Evolutionary conservation across 1,140 invertebrate species (phyloP).

Genomic region (Eufriesea mexicana): DNA sequence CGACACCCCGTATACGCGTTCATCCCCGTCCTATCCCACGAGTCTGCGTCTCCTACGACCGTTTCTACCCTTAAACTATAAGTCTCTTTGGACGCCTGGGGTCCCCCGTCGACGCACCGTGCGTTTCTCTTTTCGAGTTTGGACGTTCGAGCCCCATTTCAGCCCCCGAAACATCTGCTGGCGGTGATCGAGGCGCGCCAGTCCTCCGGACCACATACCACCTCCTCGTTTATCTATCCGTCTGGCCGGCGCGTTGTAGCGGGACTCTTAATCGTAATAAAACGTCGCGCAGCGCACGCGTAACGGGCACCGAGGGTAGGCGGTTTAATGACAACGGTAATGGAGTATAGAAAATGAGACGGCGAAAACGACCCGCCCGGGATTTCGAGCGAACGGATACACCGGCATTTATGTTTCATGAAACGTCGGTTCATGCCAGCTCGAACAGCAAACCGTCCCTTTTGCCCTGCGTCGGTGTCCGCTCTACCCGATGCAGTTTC

Average conservation of each 20-base stretch:
- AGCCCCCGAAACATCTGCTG: slow-evolving; percentile 42
- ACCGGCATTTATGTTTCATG: slow-evolving; percentile 53
- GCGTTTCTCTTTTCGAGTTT: slow-evolving; percentile 46
- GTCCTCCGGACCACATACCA: neutral
- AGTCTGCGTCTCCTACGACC: neutral
- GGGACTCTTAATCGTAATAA: slow-evolving; percentile 24
- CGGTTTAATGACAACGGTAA: slow-evolving; percentile 46
- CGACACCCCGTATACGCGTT: neutral
- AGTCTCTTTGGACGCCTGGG: slow-evolving; percentile 30
- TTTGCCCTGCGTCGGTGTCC: slow-evolving; percentile 38
- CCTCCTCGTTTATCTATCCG: neutral
- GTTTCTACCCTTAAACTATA: slow-evolving; percentile 42
- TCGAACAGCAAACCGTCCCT: slow-evolving; percentile 49
- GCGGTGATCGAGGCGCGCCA: neutral
- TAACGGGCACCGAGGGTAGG: neutral
- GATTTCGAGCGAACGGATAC: slow-evolving; percentile 41
- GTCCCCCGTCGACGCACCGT: neutral
- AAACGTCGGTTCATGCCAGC: slow-evolving; percentile 28
- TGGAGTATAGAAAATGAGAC: slow-evolving; percentile 45
- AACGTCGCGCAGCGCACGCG: neutral
- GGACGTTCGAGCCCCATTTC: slow-evolving; percentile 23
- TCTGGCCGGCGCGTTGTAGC: neutral
- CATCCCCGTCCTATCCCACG: neutral
- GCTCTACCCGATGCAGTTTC: slow-evolving; percentile 55
- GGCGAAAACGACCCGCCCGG: slow-evolving; percentile 34